A percentile compares a stretch with the other conserved stretches of the same genome.
Evolutionary conservation across 92 coral and sea anemone species (phyloP).

Genomic region (Phenganax subtilis): DNA sequence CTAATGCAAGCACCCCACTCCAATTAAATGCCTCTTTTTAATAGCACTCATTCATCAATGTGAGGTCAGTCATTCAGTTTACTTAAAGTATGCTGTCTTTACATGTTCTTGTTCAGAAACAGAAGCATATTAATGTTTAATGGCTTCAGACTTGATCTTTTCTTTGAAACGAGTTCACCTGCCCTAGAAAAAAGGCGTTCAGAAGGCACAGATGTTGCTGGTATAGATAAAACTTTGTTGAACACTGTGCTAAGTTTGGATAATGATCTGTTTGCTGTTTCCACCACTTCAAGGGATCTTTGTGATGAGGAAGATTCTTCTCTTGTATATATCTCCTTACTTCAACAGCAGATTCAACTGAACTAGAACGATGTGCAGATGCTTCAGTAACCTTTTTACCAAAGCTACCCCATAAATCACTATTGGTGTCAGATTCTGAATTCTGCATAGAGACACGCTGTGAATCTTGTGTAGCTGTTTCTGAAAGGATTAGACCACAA

Average conservation of each 20-base stretch:
- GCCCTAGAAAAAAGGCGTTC: background rate
- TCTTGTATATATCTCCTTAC: slow-evolving; percentile 14
- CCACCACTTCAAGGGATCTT: slow-evolving; percentile 4
- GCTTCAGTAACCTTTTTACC: slow-evolving; percentile 3
- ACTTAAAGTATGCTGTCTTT: no score
- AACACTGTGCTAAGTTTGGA: background rate
- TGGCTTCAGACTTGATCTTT: background rate
- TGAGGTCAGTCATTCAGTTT: no score
- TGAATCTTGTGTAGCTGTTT: background rate
- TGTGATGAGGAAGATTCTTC: slow-evolving; percentile 7
- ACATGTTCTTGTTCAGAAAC: slow-evolving; percentile 4
- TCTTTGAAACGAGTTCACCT: slow-evolving; percentile 11
- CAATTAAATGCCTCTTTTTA: no score
- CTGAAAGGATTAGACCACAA: background rate
- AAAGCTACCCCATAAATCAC: slow-evolving; percentile 12
- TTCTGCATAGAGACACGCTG: background rate
- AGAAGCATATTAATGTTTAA: slow-evolving; percentile 10
- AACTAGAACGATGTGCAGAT: background rate
- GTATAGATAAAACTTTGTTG: background rate
- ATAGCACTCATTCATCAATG: no score
- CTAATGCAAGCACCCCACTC: background rate
- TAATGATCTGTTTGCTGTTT: background rate
- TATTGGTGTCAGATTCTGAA: background rate
- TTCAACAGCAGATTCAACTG: slow-evolving; percentile 16
- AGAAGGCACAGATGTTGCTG: background rate